Conservation (phyloP, 2,113 vertebrate genomes). For the Kryptolebias marmoratus region DNA sequence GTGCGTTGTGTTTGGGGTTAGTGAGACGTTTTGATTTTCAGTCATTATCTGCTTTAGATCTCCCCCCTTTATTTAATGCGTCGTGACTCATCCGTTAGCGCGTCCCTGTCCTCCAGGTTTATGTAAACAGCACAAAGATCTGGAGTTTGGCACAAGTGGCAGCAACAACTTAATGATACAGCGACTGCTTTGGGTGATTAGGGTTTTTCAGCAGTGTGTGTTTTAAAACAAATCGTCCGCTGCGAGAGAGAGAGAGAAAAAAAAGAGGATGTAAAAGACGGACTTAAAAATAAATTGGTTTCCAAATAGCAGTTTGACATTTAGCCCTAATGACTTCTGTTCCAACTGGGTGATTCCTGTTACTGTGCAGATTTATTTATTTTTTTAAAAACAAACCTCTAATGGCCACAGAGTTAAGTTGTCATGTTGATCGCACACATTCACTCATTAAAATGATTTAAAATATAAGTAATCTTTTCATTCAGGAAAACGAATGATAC, state of each 20-base stretch:
- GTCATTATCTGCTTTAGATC: not conserved
- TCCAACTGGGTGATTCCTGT: not conserved
- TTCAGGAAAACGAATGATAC: constrained; percentile 4
- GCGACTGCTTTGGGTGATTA: not conserved
- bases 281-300: constrained; percentile 7
- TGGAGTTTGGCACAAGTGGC: not conserved
- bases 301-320: constrained; percentile 21
- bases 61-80: not conserved
- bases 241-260: not conserved
- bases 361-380: not conserved
- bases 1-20: constrained; percentile 10
- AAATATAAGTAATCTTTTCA: not conserved
- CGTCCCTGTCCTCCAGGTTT: constrained; percentile 4
- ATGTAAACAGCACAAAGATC: constrained; percentile 5
- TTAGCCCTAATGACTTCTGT: not conserved
- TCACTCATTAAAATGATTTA: too few relatives aligned
- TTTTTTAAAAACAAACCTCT: not conserved
- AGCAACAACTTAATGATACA: not conserved
- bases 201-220: too few relatives aligned
- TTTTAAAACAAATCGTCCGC: too few relatives aligned
- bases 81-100: not conserved
- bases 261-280: not conserved
- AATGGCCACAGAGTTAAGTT: not conserved
- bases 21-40: constrained; percentile 10
- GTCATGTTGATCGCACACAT: constrained; percentile 2